phyloP scores from a whole-genome alignment of 2,888 invertebrate genomes.

The Cotesia congregata region DNA sequence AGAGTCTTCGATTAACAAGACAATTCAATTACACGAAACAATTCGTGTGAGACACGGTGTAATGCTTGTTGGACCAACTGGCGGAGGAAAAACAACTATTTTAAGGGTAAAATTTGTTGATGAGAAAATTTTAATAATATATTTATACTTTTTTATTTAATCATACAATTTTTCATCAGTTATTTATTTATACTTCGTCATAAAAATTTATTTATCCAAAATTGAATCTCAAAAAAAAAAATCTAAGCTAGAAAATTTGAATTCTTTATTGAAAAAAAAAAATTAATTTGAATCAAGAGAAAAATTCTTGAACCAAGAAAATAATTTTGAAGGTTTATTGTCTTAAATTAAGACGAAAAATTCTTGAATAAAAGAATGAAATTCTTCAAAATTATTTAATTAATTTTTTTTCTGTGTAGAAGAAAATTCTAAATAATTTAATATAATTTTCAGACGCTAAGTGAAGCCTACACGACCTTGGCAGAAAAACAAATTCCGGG shows the following conservation, averaged over 20 bases:
- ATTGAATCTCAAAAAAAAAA: too few relatives aligned
- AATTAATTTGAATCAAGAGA: too few relatives aligned
- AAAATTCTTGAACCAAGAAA: too few relatives aligned
- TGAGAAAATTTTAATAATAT: not conserved
- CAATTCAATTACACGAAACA: constrained; percentile 90
- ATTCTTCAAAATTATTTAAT: too few relatives aligned
- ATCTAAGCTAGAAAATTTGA: not conserved
- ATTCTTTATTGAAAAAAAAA: constrained; percentile 26
- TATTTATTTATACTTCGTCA: too few relatives aligned
- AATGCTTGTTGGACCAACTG: constrained; percentile 92
- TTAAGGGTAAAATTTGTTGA: constrained; percentile 74
- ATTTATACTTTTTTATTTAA: not conserved
- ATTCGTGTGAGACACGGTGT: constrained; percentile 94
- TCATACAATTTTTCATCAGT: too few relatives aligned
- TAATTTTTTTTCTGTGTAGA: too few relatives aligned
- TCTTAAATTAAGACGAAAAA: too few relatives aligned
- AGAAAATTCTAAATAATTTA: too few relatives aligned
- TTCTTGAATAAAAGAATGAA: too few relatives aligned
- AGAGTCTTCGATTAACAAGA: constrained; percentile 78
- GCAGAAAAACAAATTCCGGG: constrained; percentile 73
- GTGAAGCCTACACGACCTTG: constrained; percentile 79
- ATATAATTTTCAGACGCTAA: constrained; percentile 75
- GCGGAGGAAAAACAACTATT: constrained; percentile 87
- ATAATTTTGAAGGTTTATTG: too few relatives aligned
- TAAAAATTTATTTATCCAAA: too few relatives aligned